A percentile compares a stretch with the other conserved stretches of the same genome.
Evolutionary conservation across 2,797 vertebrate species (phyloP).

Genomic region (Siniperca undulata): DNA sequence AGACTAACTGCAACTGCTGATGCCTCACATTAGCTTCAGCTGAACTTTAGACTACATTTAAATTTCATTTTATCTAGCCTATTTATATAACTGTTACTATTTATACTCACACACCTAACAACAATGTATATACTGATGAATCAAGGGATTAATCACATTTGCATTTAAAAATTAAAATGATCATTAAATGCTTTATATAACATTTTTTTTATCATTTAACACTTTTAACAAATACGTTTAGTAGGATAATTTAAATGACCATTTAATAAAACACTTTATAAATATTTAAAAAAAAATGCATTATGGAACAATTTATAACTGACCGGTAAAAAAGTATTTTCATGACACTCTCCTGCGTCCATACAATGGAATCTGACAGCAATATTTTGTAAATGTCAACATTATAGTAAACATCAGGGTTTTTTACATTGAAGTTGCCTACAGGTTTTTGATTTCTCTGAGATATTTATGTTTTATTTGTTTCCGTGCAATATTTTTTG

Average conservation of each 20-base stretch:
- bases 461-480: neutral
- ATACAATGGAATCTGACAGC: neutral
- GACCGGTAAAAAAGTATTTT: neutral
- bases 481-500: neutral
- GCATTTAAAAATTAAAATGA: too few relatives aligned
- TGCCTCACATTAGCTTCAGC: neutral
- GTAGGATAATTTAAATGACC: too few relatives aligned
- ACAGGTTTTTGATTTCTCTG: neutral
- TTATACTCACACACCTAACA: too few relatives aligned
- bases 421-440: neutral
- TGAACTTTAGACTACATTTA: neutral
- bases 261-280: neutral
- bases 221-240: too few relatives aligned
- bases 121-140: too few relatives aligned
- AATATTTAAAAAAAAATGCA: too few relatives aligned
- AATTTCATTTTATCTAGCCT: too few relatives aligned
- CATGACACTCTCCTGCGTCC: neutral
- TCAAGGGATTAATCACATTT: too few relatives aligned
- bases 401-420: neutral
- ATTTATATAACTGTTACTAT: too few relatives aligned
- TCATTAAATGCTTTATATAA: too few relatives aligned
- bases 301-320: too few relatives aligned
- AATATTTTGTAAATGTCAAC: neutral
- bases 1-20: neutral
- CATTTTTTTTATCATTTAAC: too few relatives aligned